Evolutionary conservation across 2,888 invertebrate species (phyloP), one percentile per base, ranked within the genome.

Genomic region (Apamea crenata): DNA sequence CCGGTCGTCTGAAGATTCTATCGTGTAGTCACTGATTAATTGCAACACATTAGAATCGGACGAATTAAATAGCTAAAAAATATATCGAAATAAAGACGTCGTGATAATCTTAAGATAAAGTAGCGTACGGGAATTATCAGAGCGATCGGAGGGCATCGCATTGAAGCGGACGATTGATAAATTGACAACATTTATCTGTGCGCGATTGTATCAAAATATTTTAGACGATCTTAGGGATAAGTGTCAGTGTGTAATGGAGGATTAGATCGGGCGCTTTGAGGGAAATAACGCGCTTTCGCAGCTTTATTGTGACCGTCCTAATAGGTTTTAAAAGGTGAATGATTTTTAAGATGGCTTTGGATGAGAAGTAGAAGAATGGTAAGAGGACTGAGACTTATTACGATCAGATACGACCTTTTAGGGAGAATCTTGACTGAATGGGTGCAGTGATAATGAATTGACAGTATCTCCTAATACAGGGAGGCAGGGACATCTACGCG

Each of bases 161-260:
- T 93, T 85, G 87, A 87, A 80, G 77, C 78, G 69, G 90, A 89
- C 90, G 90, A 91, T 93, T 96, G 96, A 96, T 96, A 96, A 96
- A 97, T 96, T 91, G 95, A 91, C 91, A 91, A 93, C 96, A 97
- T 97, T 96, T 95, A 95, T 96, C 95, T 95, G 91, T 84, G 88
- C 80, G 92, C 93, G 96, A 96, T 96, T 95, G 95, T 95, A 96
- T 97, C 96, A 96, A 95, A 96, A 97, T 96, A 96, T 97, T 96
- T 96, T 94, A 95, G 94, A 93, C 91, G 93, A 94, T 94, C 93
- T 90, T 77, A 85, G 91, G 95, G 96, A 96, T 96, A 95, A 96
- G 93, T 95, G 96, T 96, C 96, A 94, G 87, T 76, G 90, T 88
- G 94, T 95, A 94, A 95, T 94, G 93, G 94, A 91, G 93, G 94